Evolutionary conservation across 2,113 vertebrate species (phyloP).

Genomic region (Lasiurus borealis): DNA sequence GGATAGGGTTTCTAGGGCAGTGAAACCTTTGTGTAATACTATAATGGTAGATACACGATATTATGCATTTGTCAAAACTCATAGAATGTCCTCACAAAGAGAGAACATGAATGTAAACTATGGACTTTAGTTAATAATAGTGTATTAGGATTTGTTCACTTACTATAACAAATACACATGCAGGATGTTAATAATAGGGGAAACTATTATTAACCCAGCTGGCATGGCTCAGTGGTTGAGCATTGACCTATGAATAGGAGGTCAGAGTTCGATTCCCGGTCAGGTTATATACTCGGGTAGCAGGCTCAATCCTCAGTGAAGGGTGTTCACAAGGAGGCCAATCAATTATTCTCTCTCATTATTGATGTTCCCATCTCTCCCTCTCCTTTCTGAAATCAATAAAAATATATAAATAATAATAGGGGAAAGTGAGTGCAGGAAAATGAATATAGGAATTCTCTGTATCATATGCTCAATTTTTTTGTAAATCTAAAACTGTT

Average conservation of each 20-base stretch:
- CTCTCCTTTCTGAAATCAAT: too few relatives aligned
- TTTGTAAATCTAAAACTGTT: background rate
- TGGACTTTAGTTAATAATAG: background rate
- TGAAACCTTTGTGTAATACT: background rate
- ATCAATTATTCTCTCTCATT: too few relatives aligned
- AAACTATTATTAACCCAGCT: background rate
- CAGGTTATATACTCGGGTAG: too few relatives aligned
- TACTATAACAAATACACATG: background rate
- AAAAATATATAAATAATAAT: too few relatives aligned
- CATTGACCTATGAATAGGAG: too few relatives aligned
- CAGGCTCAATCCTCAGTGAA: too few relatives aligned
- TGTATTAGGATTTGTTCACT: background rate
- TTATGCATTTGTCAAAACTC: background rate
- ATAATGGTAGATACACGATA: background rate
- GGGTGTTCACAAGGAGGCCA: too few relatives aligned
- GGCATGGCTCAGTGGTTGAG: too few relatives aligned
- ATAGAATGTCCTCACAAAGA: slow-evolving; percentile 2
- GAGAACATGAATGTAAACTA: background rate
- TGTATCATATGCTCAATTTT: background rate
- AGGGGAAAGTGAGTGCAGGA: background rate
- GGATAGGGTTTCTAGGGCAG: background rate
- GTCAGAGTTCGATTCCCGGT: too few relatives aligned
- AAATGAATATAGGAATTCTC: background rate
- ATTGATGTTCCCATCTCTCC: too few relatives aligned
- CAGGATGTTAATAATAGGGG: background rate